Conservation (phyloP, 1,140 invertebrate genomes). For the Liolophura sinensis region DNA sequence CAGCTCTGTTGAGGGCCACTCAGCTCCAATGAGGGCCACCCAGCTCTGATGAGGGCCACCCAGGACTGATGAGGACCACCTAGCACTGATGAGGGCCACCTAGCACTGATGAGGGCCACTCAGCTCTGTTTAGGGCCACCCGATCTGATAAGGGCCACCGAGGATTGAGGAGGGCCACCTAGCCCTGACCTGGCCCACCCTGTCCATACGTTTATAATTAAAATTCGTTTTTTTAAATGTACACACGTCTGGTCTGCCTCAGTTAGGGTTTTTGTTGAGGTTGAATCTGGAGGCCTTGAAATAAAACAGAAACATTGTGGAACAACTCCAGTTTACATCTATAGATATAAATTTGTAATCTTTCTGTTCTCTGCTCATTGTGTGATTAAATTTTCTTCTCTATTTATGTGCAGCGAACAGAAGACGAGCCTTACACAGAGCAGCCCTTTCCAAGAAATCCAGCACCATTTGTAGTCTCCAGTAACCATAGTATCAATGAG, state of each 20-base stretch:
- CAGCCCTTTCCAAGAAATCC: conserved; percentile 4
- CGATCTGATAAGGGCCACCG: too few relatives aligned
- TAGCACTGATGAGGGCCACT: too few relatives aligned
- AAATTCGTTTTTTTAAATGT: neutral
- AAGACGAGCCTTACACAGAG: conserved; percentile 6
- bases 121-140: too few relatives aligned
- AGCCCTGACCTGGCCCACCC: too few relatives aligned
- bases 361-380: conserved; percentile 20
- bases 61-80: too few relatives aligned
- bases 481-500: conserved; percentile 5
- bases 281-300: neutral
- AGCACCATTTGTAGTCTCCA: conserved; percentile 16
- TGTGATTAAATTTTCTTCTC: conserved; percentile 14
- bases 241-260: neutral
- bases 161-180: too few relatives aligned
- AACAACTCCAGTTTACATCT: neutral
- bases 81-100: too few relatives aligned
- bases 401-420: conserved; percentile 11
- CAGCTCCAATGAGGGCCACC: too few relatives aligned
- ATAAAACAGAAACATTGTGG: neutral
- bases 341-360: conserved; percentile 1
- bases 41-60: too few relatives aligned
- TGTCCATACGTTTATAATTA: too few relatives aligned
- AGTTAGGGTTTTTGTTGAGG: too few relatives aligned
- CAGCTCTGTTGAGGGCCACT: too few relatives aligned